Base-by-base conservation (phyloP, 2,113 vertebrate genomes). In the Axis porcinus region DNA sequence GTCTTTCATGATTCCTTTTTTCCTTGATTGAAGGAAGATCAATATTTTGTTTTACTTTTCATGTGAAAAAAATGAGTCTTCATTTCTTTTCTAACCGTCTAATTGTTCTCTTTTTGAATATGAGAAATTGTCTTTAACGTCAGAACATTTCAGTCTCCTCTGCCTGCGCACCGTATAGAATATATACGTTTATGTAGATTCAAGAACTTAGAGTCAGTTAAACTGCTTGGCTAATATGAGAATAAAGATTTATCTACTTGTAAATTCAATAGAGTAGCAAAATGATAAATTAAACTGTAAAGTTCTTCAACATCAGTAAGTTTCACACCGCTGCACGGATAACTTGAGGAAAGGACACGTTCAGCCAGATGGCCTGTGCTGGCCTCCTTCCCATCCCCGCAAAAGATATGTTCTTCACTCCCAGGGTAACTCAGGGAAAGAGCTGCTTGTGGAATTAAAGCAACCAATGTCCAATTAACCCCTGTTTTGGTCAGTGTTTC, bases 391-490 rank as follows among this genome's bases (percentile, higher is more conserved):
- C 98, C 98, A 94, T 97, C 96, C 70, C 93, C 90, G 79, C 84
- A 70, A 96, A 97, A 98, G 97, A 96, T 96, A 95, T 52, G 94
- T 95, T 98, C 94, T 70, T 97, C 97, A 82, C 89, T 97, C 98
- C 97, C 97, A 97, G 97, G 94, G 93, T 93, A 96, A 89, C 93
- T 94, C 94, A 91, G 97, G 94, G 96, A 98, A 98, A 97, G 97
- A 97, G 94, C 97, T 97, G 97, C 97, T 98, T 97, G 89, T 98
- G 91, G 97, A 98, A 98, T 97, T 97, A 97, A 97, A 98, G 95
- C 95, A 97, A 98, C 96, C 96, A 95, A 45, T 96, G 97, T 97
- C 96, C 97, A 97, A 97, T 98, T 98, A 98, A 98, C 98, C 97
- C 94, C 98, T 98, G 97, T 98, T 98, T 98, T 98, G 97, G 98